A percentile compares a stretch with the other conserved stretches of the same genome.
Evolutionary conservation across 1,140 invertebrate species (phyloP).

Genomic region (Caenorhabditis inopinata): DNA sequence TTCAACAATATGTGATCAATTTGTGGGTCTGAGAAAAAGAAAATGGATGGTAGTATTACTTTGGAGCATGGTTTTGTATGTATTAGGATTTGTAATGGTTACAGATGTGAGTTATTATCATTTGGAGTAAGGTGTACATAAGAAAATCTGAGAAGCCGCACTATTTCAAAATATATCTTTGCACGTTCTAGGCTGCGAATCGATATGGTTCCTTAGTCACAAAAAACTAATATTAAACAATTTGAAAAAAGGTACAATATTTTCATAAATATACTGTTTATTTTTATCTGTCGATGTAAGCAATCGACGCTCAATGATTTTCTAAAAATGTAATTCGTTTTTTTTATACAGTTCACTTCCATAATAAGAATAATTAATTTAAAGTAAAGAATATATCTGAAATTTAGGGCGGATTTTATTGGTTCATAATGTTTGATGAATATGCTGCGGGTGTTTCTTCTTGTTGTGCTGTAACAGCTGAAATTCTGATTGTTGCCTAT

Average conservation of each 20-base stretch:
- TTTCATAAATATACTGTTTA: no score
- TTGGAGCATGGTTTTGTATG: background rate
- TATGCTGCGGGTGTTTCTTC: slow-evolving; percentile 5
- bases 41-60: background rate
- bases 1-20: background rate
- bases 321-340: no score
- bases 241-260: no score
- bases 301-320: no score
- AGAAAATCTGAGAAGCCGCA: no score
- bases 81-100: slow-evolving; percentile 7
- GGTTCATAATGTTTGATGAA: slow-evolving; percentile 36
- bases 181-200: no score
- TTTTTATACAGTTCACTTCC: no score
- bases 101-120: slow-evolving; percentile 8
- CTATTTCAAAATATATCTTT: no score
- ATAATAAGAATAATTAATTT: background rate
- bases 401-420: slow-evolving; percentile 35
- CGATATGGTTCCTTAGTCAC: no score
- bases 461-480: background rate
- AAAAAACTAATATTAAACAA: no score
- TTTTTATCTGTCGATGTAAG: no score
- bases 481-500: background rate
- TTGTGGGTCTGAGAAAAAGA: slow-evolving; percentile 17
- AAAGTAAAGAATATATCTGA: background rate
- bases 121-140: no score